Percentiles rank a stretch among this genome's conserved stretches.
These are phyloP conservation scores for Ormyrus nitidulus DNA, from an alignment of 2,888 invertebrate species.

Conservation along the genomic window DNA sequence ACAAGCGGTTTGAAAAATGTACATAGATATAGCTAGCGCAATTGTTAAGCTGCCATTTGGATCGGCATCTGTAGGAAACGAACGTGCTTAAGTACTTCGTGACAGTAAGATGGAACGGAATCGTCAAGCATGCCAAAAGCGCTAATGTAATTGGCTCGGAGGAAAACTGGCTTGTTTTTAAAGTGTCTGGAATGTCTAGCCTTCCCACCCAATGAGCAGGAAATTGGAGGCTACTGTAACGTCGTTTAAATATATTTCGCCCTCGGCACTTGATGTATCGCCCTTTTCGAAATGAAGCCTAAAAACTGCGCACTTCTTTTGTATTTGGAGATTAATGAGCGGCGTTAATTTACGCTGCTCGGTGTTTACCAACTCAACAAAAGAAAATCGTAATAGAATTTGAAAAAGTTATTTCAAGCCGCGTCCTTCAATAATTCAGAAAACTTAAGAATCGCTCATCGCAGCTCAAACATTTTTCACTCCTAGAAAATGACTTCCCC, in stretches of 20 bases:
- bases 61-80: conserved; percentile 8
- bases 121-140: conserved; percentile 32
- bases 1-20: not conserved
- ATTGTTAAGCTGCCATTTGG: conserved; percentile 2
- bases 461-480: not conserved
- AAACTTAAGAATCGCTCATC: too few relatives aligned
- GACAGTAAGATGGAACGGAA: conserved; percentile 19
- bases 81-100: conserved; percentile 23
- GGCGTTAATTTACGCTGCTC: too few relatives aligned
- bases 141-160: conserved; percentile 42
- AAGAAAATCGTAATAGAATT: too few relatives aligned
- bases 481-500: not conserved
- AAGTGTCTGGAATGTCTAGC: conserved; percentile 10
- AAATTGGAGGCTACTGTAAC: too few relatives aligned
- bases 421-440: too few relatives aligned
- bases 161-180: conserved; percentile 21
- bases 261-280: too few relatives aligned
- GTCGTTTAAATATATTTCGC: too few relatives aligned
- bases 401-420: too few relatives aligned
- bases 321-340: too few relatives aligned
- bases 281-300: too few relatives aligned
- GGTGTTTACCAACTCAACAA: too few relatives aligned
- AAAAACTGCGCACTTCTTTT: too few relatives aligned
- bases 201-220: not conserved
- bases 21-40: not conserved